A percentile compares a stretch with the other conserved stretches of the same genome.
These are phyloP conservation scores for Rhabdomys dilectus DNA, from an alignment of 2,113 vertebrate genomes.

Conservation along the genomic window DNA sequence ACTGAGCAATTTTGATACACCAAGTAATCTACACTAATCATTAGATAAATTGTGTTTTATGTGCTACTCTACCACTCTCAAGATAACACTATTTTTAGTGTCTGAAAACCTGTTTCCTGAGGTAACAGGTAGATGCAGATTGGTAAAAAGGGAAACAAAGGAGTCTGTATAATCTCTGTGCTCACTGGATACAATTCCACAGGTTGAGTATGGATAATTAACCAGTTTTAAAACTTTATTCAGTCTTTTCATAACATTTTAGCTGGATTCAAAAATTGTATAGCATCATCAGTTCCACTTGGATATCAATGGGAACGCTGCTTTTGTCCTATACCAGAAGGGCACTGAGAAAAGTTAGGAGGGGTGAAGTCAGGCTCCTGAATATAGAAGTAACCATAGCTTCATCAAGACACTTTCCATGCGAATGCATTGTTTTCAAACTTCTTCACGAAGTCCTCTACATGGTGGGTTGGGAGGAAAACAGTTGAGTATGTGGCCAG, in stretches of 20 bases:
- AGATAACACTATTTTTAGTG: constrained; percentile 15
- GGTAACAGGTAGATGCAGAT: background rate
- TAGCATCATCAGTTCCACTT: background rate
- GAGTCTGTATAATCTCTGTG: background rate
- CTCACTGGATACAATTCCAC: background rate
- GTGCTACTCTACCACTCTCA: background rate
- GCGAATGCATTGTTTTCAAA: background rate
- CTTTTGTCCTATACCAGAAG: background rate
- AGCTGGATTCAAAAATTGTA: background rate
- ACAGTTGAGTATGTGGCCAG: background rate
- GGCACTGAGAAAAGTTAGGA: background rate
- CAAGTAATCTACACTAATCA: background rate
- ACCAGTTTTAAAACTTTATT: background rate
- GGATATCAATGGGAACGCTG: background rate
- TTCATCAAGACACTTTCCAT: background rate
- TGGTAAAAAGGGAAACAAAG: background rate
- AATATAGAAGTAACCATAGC: background rate
- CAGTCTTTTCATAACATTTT: background rate
- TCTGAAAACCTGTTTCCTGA: background rate
- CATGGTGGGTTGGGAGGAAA: background rate
- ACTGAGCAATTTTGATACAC: background rate
- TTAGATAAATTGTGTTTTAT: background rate
- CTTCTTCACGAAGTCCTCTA: background rate
- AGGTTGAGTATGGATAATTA: background rate
- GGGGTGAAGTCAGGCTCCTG: background rate